Evolutionary conservation across 2,888 invertebrate genomes (phyloP), one percentile per base, ranked within the genome.

Genomic region (Catocala sponsa): DNA sequence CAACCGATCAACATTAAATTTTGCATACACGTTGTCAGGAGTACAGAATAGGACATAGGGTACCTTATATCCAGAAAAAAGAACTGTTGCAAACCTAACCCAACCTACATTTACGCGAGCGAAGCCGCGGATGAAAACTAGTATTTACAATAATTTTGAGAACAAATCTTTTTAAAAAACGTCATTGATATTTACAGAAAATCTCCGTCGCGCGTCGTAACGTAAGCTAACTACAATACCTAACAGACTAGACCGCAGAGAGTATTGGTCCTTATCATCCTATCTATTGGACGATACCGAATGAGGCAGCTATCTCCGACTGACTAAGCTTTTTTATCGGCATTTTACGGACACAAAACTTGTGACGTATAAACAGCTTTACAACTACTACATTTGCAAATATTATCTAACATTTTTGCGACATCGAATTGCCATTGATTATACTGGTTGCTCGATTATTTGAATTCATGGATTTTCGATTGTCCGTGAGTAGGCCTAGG

Each of bases 181-280:
- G 12, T 5, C 7, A 9, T 15, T 6, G 7, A 13, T 12, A 12
- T 6, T 9, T 9, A 15, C 46, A 12, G 6, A 38, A 38, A 38
- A 38, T 38, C 9, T 0, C 33, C 6, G 12, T 9, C 15, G 7
- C 13, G 12, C 5, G 9, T 47, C 58, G 48, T 65, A 65, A 60
- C 73, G 68, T 76, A 74, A 76, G 69, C 73, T 74, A 72, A 72
- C 44, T 64, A 76, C 57, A 72, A 72, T 54, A 68, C 72, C 72
- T 63, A 63, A 61, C 68, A 68, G 59, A 63, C 64, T 57, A 63
- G 71, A 50, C 71, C 60, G 57, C 70, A 63, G 66, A 72, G 70
- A 65, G 75, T 77, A 74, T 75, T 77, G 68, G 74, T 65, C 57
- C 72, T 73, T 73, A 73, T 75, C 73, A 59, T 73, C 63, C 76